Percentiles rank a stretch among this genome's conserved stretches.
phyloP scores from a whole-genome alignment of 2,113 vertebrate species.

The Chinchilla lanigera region DNA sequence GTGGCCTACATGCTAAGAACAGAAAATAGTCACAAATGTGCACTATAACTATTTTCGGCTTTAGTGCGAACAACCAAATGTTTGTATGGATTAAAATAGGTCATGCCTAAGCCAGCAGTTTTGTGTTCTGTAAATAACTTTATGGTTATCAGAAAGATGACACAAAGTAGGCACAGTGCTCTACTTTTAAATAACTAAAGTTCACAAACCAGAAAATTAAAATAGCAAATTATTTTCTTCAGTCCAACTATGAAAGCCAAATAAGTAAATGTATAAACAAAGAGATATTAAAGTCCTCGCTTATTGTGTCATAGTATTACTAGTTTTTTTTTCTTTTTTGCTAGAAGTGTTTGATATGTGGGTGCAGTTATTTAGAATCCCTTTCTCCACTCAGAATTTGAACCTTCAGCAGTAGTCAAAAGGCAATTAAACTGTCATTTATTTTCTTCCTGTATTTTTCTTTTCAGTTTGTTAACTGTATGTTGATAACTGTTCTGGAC shows the following conservation, averaged over 20 bases:
- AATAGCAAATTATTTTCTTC: background rate
- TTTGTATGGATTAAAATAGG: background rate
- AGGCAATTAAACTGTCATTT: background rate
- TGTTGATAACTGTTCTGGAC: background rate
- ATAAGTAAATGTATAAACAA: background rate
- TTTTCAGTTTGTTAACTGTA: background rate
- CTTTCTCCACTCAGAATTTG: background rate
- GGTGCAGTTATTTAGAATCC: background rate
- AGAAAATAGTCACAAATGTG: background rate
- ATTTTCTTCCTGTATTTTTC: background rate
- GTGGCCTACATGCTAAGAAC: background rate
- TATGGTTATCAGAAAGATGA: background rate
- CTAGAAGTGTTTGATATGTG: background rate
- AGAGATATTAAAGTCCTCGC: background rate
- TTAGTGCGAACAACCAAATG: background rate
- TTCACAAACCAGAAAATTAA: background rate
- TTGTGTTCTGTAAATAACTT: background rate
- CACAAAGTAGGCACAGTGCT: background rate
- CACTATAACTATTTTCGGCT: background rate
- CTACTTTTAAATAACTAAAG: background rate
- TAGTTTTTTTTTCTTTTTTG: background rate
- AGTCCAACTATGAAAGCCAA: background rate
- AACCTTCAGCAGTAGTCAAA: background rate
- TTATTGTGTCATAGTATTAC: background rate
- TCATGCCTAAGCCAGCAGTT: background rate